Evolutionary conservation across 2,113 vertebrate species (phyloP), one percentile per base, ranked within the genome.

Genomic region (Elgaria multicarinata): DNA sequence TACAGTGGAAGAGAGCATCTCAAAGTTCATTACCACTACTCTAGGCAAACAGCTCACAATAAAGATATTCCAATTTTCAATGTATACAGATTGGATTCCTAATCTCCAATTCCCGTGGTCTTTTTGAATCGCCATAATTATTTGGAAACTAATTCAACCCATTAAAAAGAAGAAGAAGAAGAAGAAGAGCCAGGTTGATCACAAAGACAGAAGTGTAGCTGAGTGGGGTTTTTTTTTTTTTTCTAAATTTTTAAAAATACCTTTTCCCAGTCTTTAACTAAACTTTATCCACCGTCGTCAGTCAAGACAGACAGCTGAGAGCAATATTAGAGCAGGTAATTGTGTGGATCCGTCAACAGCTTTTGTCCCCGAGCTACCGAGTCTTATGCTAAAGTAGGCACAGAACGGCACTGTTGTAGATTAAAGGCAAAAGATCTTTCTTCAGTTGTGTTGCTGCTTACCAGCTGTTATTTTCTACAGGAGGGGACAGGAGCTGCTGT

Each of bases 321-420:
- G 98, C 97, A 98, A 98, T 97, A 98, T 98, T 98, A 98, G 98
- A 98, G 97, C 95, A 97, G 97, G 97, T 98, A 99, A 99, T 99
- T 98, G 98, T 98, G 98, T 94, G 96, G 97, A 98, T 99, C 98
- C 98, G 95, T 99, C 98, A 98, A 97, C 98, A 98, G 97, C 97
- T 96, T 98, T 98, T 99, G 98, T 99, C 97, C 96, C 91, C 86
- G 89, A 96, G 97, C 97, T 97, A 96, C 97, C 96, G 96, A 98
- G 97, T 98, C 96, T 97, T 97, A 97, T 95, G 97, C 97, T 96
- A 97, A 97, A 97, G 94, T 82, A 91, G 97, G 94, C 96, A 97
- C 96, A 96, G 96, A 96, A 97, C 97, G 97, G 96, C 97, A 95
- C 95, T 95, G 94, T 93, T 91, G 93, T 96, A 96, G 96, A 97